A percentile compares a stretch with the other conserved stretches of the same genome.
These are phyloP conservation scores for Rhogogaster chlorosoma DNA, from an alignment of 2,888 invertebrate species.

Conservation along the genomic window DNA sequence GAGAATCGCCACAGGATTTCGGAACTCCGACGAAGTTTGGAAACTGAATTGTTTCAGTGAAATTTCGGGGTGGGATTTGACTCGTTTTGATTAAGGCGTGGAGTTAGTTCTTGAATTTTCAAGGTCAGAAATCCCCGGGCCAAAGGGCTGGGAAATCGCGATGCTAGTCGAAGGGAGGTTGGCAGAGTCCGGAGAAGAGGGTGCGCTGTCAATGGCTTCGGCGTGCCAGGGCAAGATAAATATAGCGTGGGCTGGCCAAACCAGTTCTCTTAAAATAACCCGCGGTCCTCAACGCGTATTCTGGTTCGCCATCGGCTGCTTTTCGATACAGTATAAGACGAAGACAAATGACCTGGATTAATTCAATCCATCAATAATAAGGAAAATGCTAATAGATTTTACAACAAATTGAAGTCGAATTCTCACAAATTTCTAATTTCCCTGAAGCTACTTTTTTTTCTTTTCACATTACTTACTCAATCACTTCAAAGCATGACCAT, in stretches of 20 bases:
- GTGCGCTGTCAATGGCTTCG: slow-evolving; percentile 71
- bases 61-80: background rate
- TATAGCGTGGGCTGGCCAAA: slow-evolving; percentile 72
- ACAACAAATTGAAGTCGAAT: background rate
- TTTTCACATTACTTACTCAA: background rate
- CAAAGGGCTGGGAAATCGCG: slow-evolving; percentile 23
- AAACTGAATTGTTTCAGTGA: too few relatives aligned
- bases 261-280: slow-evolving; percentile 76
- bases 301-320: slow-evolving; percentile 66
- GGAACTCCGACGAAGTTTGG: too few relatives aligned
- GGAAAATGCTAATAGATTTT: background rate
- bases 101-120: background rate
- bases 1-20: too few relatives aligned
- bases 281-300: slow-evolving; percentile 69
- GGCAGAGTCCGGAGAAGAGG: slow-evolving; percentile 54
- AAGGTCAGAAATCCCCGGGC: slow-evolving; percentile 5
- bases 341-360: slow-evolving; percentile 29
- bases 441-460: background rate
- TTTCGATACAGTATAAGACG: slow-evolving; percentile 62
- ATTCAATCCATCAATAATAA: background rate
- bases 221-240: slow-evolving; percentile 72
- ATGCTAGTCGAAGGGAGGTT: slow-evolving; percentile 56
- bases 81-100: background rate
- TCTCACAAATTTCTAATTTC: background rate
- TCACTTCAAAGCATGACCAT: background rate